phyloP scores from a whole-genome alignment of 2,888 invertebrate species.

The Hipparchia semele region DNA sequence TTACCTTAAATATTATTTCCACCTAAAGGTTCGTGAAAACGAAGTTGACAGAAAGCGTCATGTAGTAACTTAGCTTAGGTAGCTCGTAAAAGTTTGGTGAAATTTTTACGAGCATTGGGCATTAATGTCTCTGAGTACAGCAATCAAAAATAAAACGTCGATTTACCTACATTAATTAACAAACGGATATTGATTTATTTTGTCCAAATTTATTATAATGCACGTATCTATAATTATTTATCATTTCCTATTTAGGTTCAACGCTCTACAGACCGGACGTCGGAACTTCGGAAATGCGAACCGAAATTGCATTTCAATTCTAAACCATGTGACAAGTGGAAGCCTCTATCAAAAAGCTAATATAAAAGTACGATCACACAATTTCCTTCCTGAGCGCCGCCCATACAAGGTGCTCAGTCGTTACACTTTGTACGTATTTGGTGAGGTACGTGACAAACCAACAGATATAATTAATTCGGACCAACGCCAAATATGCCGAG shows the following conservation, averaged over 20 bases:
- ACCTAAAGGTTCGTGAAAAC: too few relatives aligned
- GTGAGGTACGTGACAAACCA: conserved; percentile 75
- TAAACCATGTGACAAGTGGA: conserved; percentile 49
- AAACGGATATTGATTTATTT: conserved; percentile 14
- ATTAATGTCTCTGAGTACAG: too few relatives aligned
- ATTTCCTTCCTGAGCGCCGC: conserved; percentile 70
- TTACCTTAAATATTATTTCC: too few relatives aligned
- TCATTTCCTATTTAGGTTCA: conserved; percentile 47
- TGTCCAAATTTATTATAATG: conserved; percentile 3
- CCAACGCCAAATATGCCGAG: conserved; percentile 69
- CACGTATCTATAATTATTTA: conserved; percentile 7
- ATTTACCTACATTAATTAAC: conserved; percentile 1
- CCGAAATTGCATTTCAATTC: conserved; percentile 71
- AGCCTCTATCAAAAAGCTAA: conserved; percentile 40
- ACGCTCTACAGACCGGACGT: conserved; percentile 58
- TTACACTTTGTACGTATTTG: conserved; percentile 67
- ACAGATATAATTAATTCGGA: conserved; percentile 71
- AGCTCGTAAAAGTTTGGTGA: too few relatives aligned
- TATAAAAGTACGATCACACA: conserved; percentile 69
- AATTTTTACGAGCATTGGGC: too few relatives aligned
- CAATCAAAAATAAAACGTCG: not conserved
- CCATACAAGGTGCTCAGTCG: conserved; percentile 64
- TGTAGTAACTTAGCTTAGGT: too few relatives aligned
- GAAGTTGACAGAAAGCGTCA: too few relatives aligned
- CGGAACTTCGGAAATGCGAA: conserved; percentile 66